Evolutionary conservation across 2,797 vertebrate species (phyloP).

Genomic region (Eurystomus glaucurus): DNA sequence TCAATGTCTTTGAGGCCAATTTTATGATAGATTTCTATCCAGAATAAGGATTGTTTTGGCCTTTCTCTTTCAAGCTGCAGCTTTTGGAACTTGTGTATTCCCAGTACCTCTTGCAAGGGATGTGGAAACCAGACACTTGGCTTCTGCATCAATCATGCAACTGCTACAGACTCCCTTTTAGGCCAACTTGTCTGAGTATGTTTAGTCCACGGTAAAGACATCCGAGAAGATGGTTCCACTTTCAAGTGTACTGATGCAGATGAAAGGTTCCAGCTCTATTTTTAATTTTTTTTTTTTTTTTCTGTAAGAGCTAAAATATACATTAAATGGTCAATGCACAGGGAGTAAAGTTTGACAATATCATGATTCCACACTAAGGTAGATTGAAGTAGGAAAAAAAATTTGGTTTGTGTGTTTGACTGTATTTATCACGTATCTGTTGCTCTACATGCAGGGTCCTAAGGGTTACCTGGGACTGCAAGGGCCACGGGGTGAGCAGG

Average conservation of each 20-base stretch:
- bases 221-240: not conserved
- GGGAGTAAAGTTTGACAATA: not conserved
- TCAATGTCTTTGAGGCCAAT: not conserved
- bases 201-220: not conserved
- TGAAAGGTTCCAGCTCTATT: not conserved
- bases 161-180: not conserved
- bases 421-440: not conserved
- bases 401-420: not conserved
- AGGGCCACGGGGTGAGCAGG: conserved; percentile 88
- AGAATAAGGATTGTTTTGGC: not conserved
- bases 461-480: conserved; percentile 86
- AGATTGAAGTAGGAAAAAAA: not conserved
- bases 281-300: not conserved
- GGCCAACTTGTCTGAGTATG: not conserved
- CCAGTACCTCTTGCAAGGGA: not conserved
- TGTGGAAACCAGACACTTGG: conserved; percentile 28
- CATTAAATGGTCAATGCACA: not conserved
- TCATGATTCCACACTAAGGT: not conserved
- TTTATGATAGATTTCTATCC: conserved; percentile 21
- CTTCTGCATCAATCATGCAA: not conserved
- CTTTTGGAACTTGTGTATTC: not conserved
- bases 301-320: not conserved
- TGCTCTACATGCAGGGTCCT: conserved; percentile 80
- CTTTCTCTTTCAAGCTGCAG: not conserved
- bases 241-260: not conserved